Conservation (phyloP, 1,140 invertebrate species). For the Panagrolaimus sp. region DNA sequence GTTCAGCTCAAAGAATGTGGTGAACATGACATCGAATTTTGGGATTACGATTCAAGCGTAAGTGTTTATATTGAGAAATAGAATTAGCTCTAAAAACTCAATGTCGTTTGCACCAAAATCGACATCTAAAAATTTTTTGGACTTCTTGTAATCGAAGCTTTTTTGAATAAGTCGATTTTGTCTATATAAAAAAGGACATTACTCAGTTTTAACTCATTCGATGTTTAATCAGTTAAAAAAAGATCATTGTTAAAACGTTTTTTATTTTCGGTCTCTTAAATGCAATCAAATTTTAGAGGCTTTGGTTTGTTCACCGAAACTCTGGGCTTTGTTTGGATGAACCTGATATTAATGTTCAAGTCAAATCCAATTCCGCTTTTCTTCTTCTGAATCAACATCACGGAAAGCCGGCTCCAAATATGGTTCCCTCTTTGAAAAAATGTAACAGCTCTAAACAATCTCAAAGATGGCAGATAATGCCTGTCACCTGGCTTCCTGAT, state of each 20-base stretch:
- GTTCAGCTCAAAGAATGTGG: constrained; percentile 46
- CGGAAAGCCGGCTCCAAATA: not conserved
- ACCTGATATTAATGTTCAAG: constrained; percentile 21
- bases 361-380: constrained; percentile 1
- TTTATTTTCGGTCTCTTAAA: no score
- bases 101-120: no score
- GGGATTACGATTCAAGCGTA: constrained; percentile 37
- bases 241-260: no score
- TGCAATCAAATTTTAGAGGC: constrained; percentile 34
- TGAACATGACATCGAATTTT: constrained; percentile 33
- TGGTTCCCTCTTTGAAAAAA: constrained; percentile 29
- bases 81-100: no score
- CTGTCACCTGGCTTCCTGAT: constrained; percentile 30
- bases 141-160: no score
- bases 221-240: no score
- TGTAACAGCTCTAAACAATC: constrained; percentile 28
- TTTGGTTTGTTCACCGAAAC: constrained; percentile 23
- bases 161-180: no score
- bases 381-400: constrained; percentile 5
- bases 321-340: constrained; percentile 45
- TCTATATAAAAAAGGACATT: no score
- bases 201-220: no score
- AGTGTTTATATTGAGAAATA: constrained; percentile 5
- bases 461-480: constrained; percentile 29
- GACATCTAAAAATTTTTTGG: no score